Evolutionary conservation across 2,113 vertebrate species (phyloP).

Genomic region (Merops nubicus): DNA sequence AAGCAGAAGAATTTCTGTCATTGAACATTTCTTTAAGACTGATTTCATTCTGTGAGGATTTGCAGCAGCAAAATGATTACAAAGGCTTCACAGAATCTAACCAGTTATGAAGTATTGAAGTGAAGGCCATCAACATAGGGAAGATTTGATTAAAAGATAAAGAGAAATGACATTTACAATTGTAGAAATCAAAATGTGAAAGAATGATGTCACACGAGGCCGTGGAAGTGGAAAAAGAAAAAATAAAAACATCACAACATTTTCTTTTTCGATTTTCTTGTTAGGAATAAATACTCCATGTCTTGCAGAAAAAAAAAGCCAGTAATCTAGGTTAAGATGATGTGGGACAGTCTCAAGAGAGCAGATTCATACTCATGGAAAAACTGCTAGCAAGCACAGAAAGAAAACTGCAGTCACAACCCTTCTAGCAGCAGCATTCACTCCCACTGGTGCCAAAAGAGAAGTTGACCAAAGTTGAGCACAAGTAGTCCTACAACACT

Average conservation of each 20-base stretch:
- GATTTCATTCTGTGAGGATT: background rate
- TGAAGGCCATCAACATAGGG: background rate
- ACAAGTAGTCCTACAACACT: background rate
- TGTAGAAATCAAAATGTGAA: background rate
- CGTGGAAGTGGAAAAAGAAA: too few species aligned
- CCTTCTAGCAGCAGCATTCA: background rate
- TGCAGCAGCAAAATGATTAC: background rate
- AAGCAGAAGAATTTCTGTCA: background rate
- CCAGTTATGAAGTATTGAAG: background rate
- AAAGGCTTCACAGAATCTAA: background rate
- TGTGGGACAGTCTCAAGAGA: background rate
- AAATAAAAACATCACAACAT: too few species aligned
- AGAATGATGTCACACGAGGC: background rate
- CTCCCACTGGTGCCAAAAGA: background rate
- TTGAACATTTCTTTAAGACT: fast-evolving
- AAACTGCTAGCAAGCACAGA: background rate
- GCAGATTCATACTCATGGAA: fast-evolving
- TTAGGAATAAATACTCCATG: background rate
- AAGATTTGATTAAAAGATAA: background rate
- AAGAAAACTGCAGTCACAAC: background rate
- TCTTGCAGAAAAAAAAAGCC: background rate
- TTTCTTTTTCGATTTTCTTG: background rate
- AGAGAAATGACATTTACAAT: background rate
- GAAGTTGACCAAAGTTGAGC: background rate
- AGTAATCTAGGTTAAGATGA: background rate